Conservation (phyloP, 2,113 vertebrate genomes). For the Elanus axillaris region DNA sequence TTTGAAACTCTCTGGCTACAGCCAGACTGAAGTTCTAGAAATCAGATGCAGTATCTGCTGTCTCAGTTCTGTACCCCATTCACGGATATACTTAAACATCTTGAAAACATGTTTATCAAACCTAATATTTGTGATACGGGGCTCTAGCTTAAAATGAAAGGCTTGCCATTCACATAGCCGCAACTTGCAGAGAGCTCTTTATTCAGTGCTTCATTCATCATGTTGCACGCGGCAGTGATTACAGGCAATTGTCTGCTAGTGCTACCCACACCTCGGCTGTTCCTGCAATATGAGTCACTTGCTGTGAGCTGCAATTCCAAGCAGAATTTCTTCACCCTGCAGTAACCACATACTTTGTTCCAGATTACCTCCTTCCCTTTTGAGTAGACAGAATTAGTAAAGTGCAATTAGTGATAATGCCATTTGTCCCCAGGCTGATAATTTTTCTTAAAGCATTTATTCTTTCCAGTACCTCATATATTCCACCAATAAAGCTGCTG, state of each 20-base stretch:
- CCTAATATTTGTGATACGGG: neutral
- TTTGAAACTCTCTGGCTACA: neutral
- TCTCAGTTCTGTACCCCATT: neutral
- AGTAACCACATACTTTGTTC: neutral
- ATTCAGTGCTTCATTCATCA: conserved; percentile 5
- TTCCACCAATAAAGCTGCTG: neutral
- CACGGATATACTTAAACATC: neutral
- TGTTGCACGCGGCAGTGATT: neutral
- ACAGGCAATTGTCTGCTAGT: neutral
- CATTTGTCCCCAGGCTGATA: neutral
- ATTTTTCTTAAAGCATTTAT: neutral
- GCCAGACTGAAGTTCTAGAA: neutral
- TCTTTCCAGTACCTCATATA: neutral
- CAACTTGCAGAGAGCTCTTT: neutral
- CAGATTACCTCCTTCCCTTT: neutral
- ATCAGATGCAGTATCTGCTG: neutral
- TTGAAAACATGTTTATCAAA: neutral
- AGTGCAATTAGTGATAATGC: neutral
- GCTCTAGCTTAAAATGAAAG: neutral
- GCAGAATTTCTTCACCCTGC: conserved; percentile 4
- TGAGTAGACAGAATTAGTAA: conserved; percentile 8
- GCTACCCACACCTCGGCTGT: conserved; percentile 3
- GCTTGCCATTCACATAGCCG: neutral
- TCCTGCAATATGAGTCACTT: conserved; percentile 15
- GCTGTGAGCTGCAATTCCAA: neutral